Evolutionary conservation across 2,113 vertebrate species (phyloP).

Genomic region (Acanthisitta chloris): DNA sequence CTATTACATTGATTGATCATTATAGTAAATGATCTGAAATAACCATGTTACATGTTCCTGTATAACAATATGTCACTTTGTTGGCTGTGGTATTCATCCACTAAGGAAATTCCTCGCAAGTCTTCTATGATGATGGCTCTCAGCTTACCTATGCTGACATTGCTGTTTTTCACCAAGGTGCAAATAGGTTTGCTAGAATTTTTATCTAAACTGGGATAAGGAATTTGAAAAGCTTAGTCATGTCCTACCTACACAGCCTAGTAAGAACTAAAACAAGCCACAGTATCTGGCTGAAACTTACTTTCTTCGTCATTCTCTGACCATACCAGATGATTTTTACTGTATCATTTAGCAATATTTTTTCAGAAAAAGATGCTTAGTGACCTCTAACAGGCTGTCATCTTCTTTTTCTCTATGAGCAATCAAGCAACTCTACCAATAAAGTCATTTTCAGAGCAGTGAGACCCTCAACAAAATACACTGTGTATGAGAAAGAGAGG

Average conservation of each 20-base stretch:
- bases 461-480: background rate
- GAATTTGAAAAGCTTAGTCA: background rate
- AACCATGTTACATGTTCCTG: background rate
- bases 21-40: background rate
- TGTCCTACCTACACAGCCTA: background rate
- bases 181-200: background rate
- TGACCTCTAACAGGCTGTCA: background rate
- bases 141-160: background rate
- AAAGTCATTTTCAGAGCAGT: background rate
- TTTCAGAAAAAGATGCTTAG: background rate
- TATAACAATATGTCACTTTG: background rate
- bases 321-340: background rate
- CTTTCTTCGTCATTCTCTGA: background rate
- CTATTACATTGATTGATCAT: conserved; percentile 18
- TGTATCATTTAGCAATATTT: background rate
- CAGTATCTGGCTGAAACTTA: background rate
- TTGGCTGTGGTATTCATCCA: background rate
- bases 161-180: background rate
- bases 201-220: background rate
- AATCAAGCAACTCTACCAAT: background rate
- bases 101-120: background rate
- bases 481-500: background rate
- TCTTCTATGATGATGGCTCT: background rate
- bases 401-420: background rate
- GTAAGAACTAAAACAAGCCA: background rate